Conservation (phyloP, 2,888 invertebrate species). For the Magallana nippona region DNA sequence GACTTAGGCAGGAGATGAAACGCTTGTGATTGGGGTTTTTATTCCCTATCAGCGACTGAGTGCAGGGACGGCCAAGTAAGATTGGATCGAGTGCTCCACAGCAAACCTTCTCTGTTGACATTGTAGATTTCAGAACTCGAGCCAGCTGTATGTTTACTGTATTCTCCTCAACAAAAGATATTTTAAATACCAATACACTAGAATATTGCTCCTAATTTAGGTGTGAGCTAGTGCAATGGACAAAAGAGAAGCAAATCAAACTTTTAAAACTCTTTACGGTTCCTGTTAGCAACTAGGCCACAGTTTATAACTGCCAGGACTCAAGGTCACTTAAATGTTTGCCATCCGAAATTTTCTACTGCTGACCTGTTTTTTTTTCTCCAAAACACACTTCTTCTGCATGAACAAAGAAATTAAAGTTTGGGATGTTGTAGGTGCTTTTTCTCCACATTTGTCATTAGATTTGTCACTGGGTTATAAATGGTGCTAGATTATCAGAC, state of each 20-base stretch:
- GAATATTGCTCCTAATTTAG: conserved; percentile 22
- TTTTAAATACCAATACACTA: conserved; percentile 29
- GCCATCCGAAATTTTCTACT: not conserved
- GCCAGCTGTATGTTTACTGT: conserved; percentile 16
- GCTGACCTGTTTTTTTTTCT: not conserved
- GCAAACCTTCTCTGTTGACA: conserved; percentile 6
- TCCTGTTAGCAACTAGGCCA: conserved; percentile 27
- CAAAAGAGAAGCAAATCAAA: conserved; percentile 1
- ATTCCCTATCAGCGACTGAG: conserved; percentile 16
- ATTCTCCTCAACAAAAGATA: conserved; percentile 26
- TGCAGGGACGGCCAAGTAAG: conserved; percentile 13
- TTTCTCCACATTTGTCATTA: not conserved
- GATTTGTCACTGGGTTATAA: not conserved
- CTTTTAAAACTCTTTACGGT: conserved; percentile 11
- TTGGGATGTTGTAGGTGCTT: not conserved
- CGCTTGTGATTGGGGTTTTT: conserved; percentile 8
- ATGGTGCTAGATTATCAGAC: not conserved
- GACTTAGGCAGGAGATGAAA: conserved; percentile 23
- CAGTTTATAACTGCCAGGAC: not conserved
- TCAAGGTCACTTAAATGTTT: conserved; percentile 4
- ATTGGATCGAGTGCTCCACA: not conserved
- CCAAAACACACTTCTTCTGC: not conserved
- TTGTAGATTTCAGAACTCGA: conserved; percentile 12
- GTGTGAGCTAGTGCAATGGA: conserved; percentile 22
- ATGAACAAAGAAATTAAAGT: not conserved